A percentile compares a stretch with the other conserved stretches of the same genome.
These are phyloP conservation scores for Lumbricus terrestris DNA, from an alignment of 2,888 invertebrate genomes.

Conservation along the genomic window DNA sequence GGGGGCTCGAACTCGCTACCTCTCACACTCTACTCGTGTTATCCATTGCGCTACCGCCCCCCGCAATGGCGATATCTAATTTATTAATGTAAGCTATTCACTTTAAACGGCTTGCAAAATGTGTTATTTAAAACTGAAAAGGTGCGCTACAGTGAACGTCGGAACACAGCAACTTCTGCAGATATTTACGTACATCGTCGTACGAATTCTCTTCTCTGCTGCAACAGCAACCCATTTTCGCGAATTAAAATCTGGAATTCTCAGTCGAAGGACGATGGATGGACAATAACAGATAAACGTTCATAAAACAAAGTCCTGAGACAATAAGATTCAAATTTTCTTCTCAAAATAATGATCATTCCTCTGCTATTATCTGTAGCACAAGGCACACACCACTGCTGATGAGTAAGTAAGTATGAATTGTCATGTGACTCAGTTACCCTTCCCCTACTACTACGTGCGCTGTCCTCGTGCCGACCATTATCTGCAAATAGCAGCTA, in stretches of 20 bases:
- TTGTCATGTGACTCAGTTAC: not conserved
- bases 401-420: not conserved
- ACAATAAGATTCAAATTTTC: not conserved
- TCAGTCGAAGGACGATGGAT: not conserved
- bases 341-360: not conserved
- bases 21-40: too few species aligned
- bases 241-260: not conserved
- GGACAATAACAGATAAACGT: not conserved
- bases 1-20: too few species aligned
- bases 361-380: not conserved
- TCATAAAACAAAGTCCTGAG: not conserved
- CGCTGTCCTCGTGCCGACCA: not conserved
- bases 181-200: not conserved
- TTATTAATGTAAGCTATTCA: not conserved
- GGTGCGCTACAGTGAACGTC: not conserved
- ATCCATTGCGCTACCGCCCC: too few species aligned
- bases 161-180: not conserved
- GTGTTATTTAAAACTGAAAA: not conserved
- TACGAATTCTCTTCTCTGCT: slow-evolving; percentile 17
- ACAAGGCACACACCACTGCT: not conserved
- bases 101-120: not conserved
- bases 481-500: not conserved
- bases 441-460: not conserved
- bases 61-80: not conserved
- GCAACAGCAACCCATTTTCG: slow-evolving; percentile 25